Percentiles rank a stretch among this genome's conserved stretches.
phyloP scores from a whole-genome alignment of 2,888 invertebrate genomes.

The Omphaloscelis lunosa region DNA sequence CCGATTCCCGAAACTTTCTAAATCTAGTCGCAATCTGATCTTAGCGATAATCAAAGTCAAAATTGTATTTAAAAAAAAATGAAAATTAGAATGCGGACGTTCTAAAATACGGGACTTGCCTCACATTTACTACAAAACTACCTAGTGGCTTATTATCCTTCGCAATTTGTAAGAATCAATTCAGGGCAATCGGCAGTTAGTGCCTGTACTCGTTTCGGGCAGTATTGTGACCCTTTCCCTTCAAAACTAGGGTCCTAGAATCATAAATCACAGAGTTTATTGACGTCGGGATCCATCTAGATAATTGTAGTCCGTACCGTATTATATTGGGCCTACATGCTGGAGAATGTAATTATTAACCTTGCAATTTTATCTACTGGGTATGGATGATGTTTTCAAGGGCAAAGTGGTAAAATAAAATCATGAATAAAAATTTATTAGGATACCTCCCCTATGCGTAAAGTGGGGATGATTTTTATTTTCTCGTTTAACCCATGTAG shows the following conservation, averaged over 20 bases:
- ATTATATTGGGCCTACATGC: conserved; percentile 30
- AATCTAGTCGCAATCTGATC: too few species aligned
- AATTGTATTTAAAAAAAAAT: too few species aligned
- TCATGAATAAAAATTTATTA: too few species aligned
- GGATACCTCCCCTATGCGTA: too few species aligned
- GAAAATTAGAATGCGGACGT: too few species aligned
- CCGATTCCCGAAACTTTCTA: too few species aligned
- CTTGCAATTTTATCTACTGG: conserved; percentile 3
- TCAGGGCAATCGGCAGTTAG: conserved; percentile 34
- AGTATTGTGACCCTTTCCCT: conserved; percentile 34
- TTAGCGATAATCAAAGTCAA: too few species aligned
- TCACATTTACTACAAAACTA: not conserved
- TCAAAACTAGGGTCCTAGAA: conserved; percentile 26
- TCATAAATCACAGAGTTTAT: conserved; percentile 57
- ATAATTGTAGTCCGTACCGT: conserved; percentile 49
- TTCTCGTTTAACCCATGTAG: too few species aligned
- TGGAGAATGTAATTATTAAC: conserved; percentile 11
- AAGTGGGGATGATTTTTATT: too few species aligned
- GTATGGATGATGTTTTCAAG: not conserved
- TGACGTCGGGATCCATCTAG: conserved; percentile 51
- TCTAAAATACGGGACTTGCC: too few species aligned
- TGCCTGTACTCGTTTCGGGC: conserved; percentile 27
- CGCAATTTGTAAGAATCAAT: conserved; percentile 45
- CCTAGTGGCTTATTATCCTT: conserved; percentile 8
- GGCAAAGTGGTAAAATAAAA: too few species aligned